A percentile compares a stretch with the other conserved stretches of the same genome.
Evolutionary conservation across 2,113 vertebrate genomes (phyloP).

Genomic region (Callocephalon fimbriatum): DNA sequence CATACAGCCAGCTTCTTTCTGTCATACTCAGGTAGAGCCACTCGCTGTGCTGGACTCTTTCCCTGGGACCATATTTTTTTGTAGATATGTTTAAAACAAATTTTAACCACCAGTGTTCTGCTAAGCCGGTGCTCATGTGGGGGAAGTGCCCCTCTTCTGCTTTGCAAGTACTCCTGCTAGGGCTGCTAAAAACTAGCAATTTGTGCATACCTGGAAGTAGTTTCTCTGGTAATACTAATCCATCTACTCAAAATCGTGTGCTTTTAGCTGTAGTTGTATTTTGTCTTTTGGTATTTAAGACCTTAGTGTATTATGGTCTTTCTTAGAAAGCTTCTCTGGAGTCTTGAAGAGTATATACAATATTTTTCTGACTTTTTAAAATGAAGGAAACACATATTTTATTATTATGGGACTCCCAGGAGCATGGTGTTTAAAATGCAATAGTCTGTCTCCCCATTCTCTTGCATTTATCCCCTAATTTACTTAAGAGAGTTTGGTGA

Average conservation of each 20-base stretch:
- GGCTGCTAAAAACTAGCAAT: neutral
- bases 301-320: neutral
- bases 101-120: neutral
- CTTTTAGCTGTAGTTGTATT: neutral
- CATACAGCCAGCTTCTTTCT: neutral
- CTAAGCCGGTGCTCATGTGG: neutral
- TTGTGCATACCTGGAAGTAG: neutral
- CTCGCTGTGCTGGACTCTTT: neutral
- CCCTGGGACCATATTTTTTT: neutral
- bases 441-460: neutral
- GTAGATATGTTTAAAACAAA: neutral
- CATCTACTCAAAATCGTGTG: neutral
- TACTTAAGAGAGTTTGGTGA: neutral
- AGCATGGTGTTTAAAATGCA: neutral
- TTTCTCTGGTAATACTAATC: neutral
- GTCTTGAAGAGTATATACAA: neutral
- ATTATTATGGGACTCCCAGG: neutral
- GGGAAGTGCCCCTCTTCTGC: neutral
- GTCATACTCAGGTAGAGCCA: fast-evolving
- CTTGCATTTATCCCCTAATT: neutral
- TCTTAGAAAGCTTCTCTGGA: neutral
- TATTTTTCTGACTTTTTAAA: neutral
- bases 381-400: neutral
- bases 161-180: neutral
- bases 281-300: neutral